Percentiles rank a stretch among this genome's conserved stretches.
Evolutionary conservation across 1,140 invertebrate genomes (phyloP).

Genomic region (Diploscapter pachys): DNA sequence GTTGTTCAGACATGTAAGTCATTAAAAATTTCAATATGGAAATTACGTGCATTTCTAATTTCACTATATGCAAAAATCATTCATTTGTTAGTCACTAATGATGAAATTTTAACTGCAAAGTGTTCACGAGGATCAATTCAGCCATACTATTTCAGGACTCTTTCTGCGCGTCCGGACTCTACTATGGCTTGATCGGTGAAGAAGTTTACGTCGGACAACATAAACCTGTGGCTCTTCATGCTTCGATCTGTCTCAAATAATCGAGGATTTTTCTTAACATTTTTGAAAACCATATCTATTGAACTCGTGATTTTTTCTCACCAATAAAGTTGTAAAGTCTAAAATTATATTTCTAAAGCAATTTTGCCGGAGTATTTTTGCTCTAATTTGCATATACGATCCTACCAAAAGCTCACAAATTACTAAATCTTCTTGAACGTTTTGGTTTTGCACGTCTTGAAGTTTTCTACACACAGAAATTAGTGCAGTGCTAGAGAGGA

Average conservation of each 20-base stretch:
- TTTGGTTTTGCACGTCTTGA: too few species aligned
- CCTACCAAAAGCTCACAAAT: too few species aligned
- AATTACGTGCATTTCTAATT: background rate
- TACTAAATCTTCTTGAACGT: too few species aligned
- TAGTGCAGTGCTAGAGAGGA: too few species aligned
- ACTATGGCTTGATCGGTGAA: conserved; percentile 33
- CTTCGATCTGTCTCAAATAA: conserved; percentile 33
- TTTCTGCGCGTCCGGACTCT: conserved; percentile 26
- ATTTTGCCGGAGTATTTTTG: too few species aligned
- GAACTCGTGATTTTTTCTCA: too few species aligned
- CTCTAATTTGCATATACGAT: too few species aligned
- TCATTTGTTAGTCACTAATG: background rate
- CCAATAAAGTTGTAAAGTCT: too few species aligned
- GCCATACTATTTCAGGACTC: conserved; percentile 14
- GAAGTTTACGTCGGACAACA: conserved; percentile 17
- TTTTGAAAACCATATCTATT: too few species aligned
- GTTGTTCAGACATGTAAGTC: conserved; percentile 31
- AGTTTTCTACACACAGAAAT: too few species aligned
- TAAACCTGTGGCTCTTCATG: conserved; percentile 32
- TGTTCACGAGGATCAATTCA: background rate
- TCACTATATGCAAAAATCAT: background rate
- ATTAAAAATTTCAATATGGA: background rate
- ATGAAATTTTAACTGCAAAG: background rate
- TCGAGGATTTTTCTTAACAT: too few species aligned
- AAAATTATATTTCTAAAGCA: too few species aligned